Conservation (phyloP, 1,140 invertebrate genomes). For the Papilio machaon region DNA sequence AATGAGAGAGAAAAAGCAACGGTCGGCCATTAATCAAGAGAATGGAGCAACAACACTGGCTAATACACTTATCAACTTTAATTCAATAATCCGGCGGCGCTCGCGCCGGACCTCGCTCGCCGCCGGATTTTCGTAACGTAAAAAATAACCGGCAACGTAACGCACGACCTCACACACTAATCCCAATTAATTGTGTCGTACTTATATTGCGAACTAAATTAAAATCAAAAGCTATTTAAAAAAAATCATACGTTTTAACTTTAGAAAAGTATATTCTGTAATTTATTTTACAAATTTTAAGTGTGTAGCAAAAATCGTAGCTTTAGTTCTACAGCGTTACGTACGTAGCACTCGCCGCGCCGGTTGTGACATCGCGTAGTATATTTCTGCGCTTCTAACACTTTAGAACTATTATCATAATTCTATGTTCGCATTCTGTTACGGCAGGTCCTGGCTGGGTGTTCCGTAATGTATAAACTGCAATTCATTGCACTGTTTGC, state of each 20-base stretch:
- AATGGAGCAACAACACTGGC: slow-evolving; percentile 78
- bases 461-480: slow-evolving; percentile 46
- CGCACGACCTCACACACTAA: slow-evolving; percentile 73
- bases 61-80: slow-evolving; percentile 82
- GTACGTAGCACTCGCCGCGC: slow-evolving; percentile 55
- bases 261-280: slow-evolving; percentile 1
- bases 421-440: slow-evolving; percentile 71
- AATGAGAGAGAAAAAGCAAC: slow-evolving; percentile 81
- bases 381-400: slow-evolving; percentile 72
- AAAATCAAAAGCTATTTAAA: slow-evolving; percentile 36
- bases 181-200: slow-evolving; percentile 72
- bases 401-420: slow-evolving; percentile 78
- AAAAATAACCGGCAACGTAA: slow-evolving; percentile 75
- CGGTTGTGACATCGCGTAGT: slow-evolving; percentile 57
- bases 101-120: slow-evolving; percentile 58
- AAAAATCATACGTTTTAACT: not conserved
- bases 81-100: slow-evolving; percentile 75
- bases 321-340: slow-evolving; percentile 59
- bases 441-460: slow-evolving; percentile 58
- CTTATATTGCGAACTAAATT: slow-evolving; percentile 56
- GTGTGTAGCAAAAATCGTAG: slow-evolving; percentile 56
- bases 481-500: slow-evolving; percentile 43
- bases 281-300: not conserved
- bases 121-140: slow-evolving; percentile 68
- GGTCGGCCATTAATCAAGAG: slow-evolving; percentile 77